A percentile compares a stretch with the other conserved stretches of the same genome.
These are phyloP conservation scores for Lonchura striata DNA, from an alignment of 2,113 vertebrate genomes.

Conservation along the genomic window DNA sequence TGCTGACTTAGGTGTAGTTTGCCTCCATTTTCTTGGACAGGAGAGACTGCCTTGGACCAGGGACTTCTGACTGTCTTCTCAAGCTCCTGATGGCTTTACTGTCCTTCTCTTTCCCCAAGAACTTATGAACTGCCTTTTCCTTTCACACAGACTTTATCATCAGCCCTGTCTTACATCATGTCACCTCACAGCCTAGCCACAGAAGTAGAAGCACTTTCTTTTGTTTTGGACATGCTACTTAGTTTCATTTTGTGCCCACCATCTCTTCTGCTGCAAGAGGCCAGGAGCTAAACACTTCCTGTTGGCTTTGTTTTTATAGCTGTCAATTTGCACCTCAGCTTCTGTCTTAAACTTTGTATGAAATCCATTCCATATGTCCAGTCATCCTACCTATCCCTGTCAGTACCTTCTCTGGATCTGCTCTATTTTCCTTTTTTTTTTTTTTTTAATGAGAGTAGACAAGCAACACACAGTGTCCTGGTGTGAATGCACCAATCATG, in stretches of 20 bases:
- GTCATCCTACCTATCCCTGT: not conserved
- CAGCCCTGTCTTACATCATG: not conserved
- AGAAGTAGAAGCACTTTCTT: not conserved
- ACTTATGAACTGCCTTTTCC: not conserved
- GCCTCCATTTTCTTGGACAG: not conserved
- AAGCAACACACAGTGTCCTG: not conserved
- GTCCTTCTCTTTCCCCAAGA: not conserved
- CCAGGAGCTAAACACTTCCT: not conserved
- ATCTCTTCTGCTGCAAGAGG: not conserved
- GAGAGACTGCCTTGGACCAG: not conserved
- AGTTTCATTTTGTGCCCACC: not conserved
- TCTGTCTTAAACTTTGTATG: not conserved
- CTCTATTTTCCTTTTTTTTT: not conserved
- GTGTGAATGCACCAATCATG: not conserved
- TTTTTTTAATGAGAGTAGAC: not conserved
- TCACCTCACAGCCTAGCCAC: not conserved
- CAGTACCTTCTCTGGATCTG: not conserved
- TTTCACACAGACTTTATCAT: not conserved
- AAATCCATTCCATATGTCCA: not conserved
- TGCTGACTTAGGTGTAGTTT: not conserved
- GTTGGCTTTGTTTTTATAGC: not conserved
- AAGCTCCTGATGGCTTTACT: not conserved
- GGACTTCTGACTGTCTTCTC: not conserved
- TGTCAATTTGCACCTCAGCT: not conserved
- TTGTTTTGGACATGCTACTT: not conserved